Conservation (phyloP, 2,888 invertebrate genomes). For the Griposia aprilina region DNA sequence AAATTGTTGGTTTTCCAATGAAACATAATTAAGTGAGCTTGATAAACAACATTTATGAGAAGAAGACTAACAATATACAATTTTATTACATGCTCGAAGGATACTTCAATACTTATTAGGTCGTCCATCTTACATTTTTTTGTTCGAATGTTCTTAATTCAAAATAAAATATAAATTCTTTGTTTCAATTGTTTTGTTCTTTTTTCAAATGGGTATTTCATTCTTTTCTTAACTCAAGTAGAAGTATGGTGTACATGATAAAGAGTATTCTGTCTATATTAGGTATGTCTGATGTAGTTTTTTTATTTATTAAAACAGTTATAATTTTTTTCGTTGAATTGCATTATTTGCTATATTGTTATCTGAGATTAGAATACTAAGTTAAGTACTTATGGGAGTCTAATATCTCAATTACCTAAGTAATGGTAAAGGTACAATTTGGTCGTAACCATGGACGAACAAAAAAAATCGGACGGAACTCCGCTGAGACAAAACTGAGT, state of each 20-base stretch:
- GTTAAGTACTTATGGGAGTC: no score
- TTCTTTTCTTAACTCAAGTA: not conserved
- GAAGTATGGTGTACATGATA: not conserved
- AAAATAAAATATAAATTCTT: constrained; percentile 40
- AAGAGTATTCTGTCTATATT: not conserved
- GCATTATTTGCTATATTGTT: not conserved
- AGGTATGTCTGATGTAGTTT: not conserved
- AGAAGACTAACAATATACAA: not conserved
- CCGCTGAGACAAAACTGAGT: no score
- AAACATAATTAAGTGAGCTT: not conserved
- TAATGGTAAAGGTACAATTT: no score
- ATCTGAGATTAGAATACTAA: not conserved
- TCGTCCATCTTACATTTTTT: constrained; percentile 17
- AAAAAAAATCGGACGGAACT: no score
- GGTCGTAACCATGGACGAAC: no score
- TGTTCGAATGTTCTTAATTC: constrained; percentile 52
- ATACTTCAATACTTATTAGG: not conserved
- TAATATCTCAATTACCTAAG: no score
- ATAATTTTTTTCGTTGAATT: not conserved
- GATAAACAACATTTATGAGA: not conserved
- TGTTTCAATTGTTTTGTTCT: constrained; percentile 35
- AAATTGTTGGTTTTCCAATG: not conserved
- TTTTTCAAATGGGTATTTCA: constrained; percentile 24
- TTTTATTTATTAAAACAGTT: not conserved
- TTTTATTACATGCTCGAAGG: not conserved